Conservation (phyloP, 2,113 vertebrate species). For the Chrysemys picta region DNA sequence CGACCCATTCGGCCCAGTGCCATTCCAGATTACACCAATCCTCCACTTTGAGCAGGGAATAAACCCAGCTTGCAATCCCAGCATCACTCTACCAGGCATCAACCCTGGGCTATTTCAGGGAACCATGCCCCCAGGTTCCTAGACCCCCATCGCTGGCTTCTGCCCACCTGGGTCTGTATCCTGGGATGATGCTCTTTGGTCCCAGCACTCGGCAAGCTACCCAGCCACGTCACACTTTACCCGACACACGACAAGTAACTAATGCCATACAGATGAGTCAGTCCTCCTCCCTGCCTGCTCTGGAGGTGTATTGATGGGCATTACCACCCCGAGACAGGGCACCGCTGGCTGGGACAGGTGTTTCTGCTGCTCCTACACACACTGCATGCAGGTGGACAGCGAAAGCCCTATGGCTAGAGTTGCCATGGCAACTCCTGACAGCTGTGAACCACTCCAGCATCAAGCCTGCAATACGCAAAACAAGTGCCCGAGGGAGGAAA, state of each 20-base stretch:
- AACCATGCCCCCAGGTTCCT: not conserved
- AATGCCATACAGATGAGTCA: not conserved
- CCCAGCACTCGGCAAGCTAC: not conserved
- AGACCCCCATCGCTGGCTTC: not conserved
- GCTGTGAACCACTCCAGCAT: slow-evolving; percentile 14
- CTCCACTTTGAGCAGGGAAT: not conserved
- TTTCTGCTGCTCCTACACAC: not conserved
- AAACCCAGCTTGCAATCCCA: not conserved
- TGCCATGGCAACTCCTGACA: slow-evolving; percentile 42
- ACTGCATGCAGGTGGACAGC: not conserved
- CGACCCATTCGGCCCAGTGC: not conserved
- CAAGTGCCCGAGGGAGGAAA: slow-evolving; percentile 25
- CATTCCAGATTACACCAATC: not conserved
- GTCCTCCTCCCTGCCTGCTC: not conserved
- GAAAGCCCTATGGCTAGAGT: slow-evolving; percentile 36
- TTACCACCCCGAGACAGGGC: too few relatives aligned
- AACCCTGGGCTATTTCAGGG: not conserved
- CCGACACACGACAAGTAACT: not conserved
- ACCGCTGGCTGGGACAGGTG: too few relatives aligned
- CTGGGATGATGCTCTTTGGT: not conserved
- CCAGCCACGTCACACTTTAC: not conserved
- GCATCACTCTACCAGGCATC: not conserved
- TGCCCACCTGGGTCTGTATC: too few relatives aligned
- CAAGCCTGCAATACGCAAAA: slow-evolving; percentile 29
- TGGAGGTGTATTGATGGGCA: too few relatives aligned